phyloP scores from a whole-genome alignment of 2,113 vertebrate genomes.

The Eira barbara region DNA sequence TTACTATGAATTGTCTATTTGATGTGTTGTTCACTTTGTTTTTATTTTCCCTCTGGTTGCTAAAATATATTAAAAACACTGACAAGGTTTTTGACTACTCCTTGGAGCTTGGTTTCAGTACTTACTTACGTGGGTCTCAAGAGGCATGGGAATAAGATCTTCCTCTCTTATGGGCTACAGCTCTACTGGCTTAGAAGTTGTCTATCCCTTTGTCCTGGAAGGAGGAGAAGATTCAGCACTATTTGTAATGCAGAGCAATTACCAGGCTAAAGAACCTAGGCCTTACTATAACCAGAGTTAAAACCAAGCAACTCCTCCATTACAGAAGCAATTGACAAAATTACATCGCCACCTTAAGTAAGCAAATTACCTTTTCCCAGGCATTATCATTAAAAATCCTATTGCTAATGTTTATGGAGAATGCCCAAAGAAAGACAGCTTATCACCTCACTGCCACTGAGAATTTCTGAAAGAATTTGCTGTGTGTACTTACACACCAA shows the following conservation, averaged over 20 bases:
- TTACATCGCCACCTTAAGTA: not conserved
- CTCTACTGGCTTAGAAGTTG: not conserved
- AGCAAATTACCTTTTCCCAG: not conserved
- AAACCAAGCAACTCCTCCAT: not conserved
- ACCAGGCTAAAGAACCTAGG: not conserved
- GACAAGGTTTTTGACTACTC: not conserved
- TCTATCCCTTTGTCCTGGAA: not conserved
- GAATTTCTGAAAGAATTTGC: not conserved
- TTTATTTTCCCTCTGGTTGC: not conserved
- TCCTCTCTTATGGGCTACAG: not conserved
- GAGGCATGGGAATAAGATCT: not conserved
- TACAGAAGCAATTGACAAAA: not conserved
- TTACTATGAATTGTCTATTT: not conserved
- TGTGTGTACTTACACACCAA: not conserved
- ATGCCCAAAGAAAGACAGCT: not conserved
- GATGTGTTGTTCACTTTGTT: not conserved
- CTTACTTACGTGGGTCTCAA: not conserved
- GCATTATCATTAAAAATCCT: not conserved
- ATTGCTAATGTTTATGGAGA: not conserved
- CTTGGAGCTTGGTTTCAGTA: not conserved
- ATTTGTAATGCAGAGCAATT: not conserved
- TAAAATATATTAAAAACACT: not conserved
- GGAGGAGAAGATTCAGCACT: not conserved
- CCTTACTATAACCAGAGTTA: not conserved
- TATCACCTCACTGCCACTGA: constrained; percentile 3